Base-by-base conservation (phyloP, 1,140 invertebrate genomes). In the Drosophila tsacasi region DNA sequence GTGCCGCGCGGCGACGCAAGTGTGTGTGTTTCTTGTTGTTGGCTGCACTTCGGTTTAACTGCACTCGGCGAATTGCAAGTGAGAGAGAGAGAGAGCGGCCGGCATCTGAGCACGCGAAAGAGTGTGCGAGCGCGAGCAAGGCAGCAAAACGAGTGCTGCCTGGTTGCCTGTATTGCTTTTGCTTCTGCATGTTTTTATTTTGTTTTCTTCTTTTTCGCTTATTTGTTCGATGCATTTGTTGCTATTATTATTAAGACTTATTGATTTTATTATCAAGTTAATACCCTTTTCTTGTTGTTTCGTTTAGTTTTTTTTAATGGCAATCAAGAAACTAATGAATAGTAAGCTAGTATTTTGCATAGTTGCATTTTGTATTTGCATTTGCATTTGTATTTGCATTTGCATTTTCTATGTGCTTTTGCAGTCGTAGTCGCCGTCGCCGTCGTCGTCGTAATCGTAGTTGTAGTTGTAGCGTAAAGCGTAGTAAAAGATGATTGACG, bases 51-150 rank as follows among this genome's bases (percentile, higher is more conserved):
- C 63, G 65, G 75, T 83, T 50, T 71, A 63, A 83, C 46, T 79
- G 75, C 80, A 83, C 80, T 83, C 79, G 80, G 79, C 79, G 65
- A 62, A 78, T 58, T 69, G 69, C 69, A 55, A 61, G 42, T 39
- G 52, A 55, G 40, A 21, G 50, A 49, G 19, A 5, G 13, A n/a
- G n/a, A 5, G 12, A 12, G 37, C 37, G 25, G 60, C 50, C 25
- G 21, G 49, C 49, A 13, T 32, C 17, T 12, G 32, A 35, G 52
- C 50, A 46, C 7, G 23, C 5, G 15, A 2, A 23, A 13, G 35
- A 13, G 54, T 27, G 47, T 52, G 74, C 27, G 39, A 52, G 44
- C 19, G 35, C 8, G 19, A 19, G 27, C n/a, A 55, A 47, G 17
- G 46, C n/a, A 21, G 19, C 59, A 63, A 46, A 52, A 65, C 44